These are phyloP conservation scores for Campaea margaritaria DNA, from an alignment of 2,888 invertebrate genomes.

Conservation along the genomic window DNA sequence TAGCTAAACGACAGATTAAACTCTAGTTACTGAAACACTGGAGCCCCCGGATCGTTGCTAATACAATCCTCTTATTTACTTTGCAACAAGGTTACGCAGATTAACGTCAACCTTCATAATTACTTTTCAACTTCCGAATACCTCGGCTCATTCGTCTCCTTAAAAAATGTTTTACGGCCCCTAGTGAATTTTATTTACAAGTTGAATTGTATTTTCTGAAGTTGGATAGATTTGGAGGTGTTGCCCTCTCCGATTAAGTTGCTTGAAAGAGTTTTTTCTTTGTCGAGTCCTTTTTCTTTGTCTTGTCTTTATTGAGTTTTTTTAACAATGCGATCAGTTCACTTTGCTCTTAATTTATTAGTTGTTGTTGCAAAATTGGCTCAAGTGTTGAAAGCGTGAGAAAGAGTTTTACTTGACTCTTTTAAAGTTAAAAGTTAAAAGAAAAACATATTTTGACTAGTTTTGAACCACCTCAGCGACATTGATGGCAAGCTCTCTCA, in stretches of 20 bases:
- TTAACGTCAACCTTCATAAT: conserved; percentile 57
- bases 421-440: too few species aligned
- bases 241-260: conserved; percentile 2
- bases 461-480: not conserved
- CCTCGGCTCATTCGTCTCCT: conserved; percentile 50
- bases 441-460: not conserved
- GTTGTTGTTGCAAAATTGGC: too few species aligned
- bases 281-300: not conserved
- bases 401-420: too few species aligned
- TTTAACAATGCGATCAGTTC: not conserved
- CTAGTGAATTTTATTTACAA: conserved; percentile 60
- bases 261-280: not conserved
- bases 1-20: not conserved
- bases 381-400: too few species aligned
- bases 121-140: conserved; percentile 59
- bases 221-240: conserved; percentile 21
- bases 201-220: conserved; percentile 59
- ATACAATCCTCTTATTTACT: conserved; percentile 40
- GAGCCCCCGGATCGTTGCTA: conserved; percentile 18
- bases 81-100: conserved; percentile 51
- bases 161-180: conserved; percentile 56
- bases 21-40: not conserved
- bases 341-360: too few species aligned
- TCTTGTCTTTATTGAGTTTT: too few species aligned
- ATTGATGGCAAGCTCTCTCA: conserved; percentile 7